These are phyloP conservation scores for Anseranas semipalmata DNA, from an alignment of 2,113 vertebrate genomes.

Conservation along the genomic window DNA sequence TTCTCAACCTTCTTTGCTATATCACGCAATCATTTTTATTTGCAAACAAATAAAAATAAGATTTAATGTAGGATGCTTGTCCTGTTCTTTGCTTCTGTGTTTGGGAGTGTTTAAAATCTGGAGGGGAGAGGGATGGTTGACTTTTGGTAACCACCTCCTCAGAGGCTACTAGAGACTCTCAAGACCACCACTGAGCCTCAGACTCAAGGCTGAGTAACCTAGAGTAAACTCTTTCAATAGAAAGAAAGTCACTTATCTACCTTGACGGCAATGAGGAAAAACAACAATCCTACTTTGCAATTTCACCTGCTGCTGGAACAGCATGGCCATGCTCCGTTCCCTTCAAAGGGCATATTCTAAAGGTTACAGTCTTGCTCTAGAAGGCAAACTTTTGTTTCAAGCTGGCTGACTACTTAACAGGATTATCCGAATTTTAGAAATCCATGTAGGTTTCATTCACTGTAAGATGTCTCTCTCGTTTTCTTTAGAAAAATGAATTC, in stretches of 20 bases:
- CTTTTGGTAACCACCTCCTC: not conserved
- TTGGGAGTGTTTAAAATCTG: not conserved
- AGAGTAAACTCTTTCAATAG: not conserved
- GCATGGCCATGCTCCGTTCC: not conserved
- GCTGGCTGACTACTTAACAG: not conserved
- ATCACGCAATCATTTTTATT: not conserved
- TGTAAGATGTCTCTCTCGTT: not conserved
- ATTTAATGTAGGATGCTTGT: not conserved
- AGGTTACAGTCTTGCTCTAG: not conserved
- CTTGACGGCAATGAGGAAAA: not conserved
- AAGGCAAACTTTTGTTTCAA: not conserved
- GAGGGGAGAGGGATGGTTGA: not conserved
- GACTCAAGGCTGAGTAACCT: not conserved
- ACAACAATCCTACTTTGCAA: not conserved
- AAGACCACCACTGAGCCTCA: not conserved
- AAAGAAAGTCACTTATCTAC: not conserved
- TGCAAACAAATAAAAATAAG: not conserved
- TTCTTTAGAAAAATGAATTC: constrained; percentile 16
- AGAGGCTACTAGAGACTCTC: not conserved
- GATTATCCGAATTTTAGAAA: not conserved
- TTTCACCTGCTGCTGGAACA: not conserved
- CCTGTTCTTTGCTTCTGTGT: not conserved
- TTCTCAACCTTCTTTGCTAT: not conserved
- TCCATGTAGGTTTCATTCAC: not conserved
- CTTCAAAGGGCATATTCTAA: not conserved